phyloP scores from a whole-genome alignment of 2,113 vertebrate species.

The Asarcornis scutulata region DNA sequence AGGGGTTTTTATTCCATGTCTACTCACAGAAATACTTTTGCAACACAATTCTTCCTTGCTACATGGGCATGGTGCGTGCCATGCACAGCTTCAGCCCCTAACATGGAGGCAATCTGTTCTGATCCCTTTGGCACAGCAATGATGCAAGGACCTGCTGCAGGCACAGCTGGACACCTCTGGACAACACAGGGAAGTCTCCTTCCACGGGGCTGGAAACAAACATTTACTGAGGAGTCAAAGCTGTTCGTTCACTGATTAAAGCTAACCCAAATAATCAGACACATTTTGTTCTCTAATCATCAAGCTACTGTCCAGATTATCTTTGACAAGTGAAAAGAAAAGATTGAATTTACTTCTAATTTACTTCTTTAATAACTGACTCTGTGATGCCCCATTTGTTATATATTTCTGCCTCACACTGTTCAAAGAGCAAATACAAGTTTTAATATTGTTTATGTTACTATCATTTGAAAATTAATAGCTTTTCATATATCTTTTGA shows the following conservation, averaged over 20 bases:
- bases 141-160: not conserved
- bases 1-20: not conserved
- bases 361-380: constrained; percentile 52
- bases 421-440: constrained; percentile 51
- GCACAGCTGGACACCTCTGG: not conserved
- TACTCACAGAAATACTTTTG: not conserved
- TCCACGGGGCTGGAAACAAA: not conserved
- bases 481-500: constrained; percentile 72
- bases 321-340: not conserved
- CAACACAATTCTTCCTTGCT: not conserved
- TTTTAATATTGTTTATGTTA: constrained; percentile 66
- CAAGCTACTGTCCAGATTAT: constrained; percentile 1
- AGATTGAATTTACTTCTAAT: constrained; percentile 45
- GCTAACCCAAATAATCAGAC: constrained; percentile 13
- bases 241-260: not conserved
- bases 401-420: constrained; percentile 6
- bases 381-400: constrained; percentile 35
- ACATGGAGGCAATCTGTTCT: accelerated
- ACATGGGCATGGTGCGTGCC: accelerated
- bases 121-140: not conserved
- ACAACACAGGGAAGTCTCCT: not conserved
- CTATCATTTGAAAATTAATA: constrained; percentile 73
- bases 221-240: not conserved
- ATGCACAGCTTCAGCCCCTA: not conserved
- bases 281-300: constrained; percentile 10